phyloP scores from a whole-genome alignment of 2,113 vertebrate species.

The Chelonoidis abingdonii region DNA sequence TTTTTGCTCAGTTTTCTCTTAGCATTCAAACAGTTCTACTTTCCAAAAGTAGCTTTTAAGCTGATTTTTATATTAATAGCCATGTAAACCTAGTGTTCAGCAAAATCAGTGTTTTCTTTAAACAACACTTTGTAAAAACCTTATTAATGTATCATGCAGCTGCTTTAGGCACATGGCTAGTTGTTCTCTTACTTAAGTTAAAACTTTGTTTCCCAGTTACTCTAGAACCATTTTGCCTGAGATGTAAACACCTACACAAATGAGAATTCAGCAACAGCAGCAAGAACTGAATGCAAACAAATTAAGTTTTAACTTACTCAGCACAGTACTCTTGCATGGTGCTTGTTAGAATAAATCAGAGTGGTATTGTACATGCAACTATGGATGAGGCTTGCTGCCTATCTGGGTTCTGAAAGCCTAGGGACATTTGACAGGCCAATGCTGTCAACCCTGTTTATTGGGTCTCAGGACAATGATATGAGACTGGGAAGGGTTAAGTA shows the following conservation, averaged over 20 bases:
- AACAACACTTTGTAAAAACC: background rate
- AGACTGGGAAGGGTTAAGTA: background rate
- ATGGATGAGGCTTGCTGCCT: background rate
- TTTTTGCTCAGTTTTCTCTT: background rate
- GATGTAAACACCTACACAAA: background rate
- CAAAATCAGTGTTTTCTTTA: background rate
- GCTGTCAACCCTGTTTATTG: background rate
- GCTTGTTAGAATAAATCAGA: slow-evolving; percentile 1
- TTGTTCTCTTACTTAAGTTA: background rate
- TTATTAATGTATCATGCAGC: background rate
- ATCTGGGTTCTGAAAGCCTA: background rate
- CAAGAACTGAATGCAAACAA: background rate
- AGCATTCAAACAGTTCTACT: background rate
- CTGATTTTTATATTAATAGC: background rate
- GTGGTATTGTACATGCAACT: background rate
- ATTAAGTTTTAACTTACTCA: background rate
- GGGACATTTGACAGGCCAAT: background rate
- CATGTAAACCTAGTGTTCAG: background rate
- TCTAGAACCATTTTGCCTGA: background rate
- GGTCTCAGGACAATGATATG: fast-evolving
- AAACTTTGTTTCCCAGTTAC: background rate
- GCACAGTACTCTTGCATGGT: fast-evolving
- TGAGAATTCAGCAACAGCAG: background rate
- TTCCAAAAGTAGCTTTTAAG: background rate
- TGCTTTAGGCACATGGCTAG: fast-evolving